A percentile compares a stretch with the other conserved stretches of the same genome.
These are phyloP conservation scores for Chrosomus eos DNA, from an alignment of 2,797 vertebrate species.

Conservation along the genomic window DNA sequence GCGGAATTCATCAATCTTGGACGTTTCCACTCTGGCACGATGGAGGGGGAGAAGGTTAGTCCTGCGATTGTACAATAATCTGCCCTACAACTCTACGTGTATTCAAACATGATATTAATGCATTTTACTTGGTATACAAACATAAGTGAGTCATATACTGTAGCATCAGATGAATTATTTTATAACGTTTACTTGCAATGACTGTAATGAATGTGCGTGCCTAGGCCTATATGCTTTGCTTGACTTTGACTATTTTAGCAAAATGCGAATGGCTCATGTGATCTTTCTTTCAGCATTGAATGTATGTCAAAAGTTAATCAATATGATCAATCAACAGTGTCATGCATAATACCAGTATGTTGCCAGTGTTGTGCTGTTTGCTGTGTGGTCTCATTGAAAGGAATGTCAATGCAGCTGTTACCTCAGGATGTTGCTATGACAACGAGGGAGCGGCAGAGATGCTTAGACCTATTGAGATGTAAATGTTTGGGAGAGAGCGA, in stretches of 20 bases:
- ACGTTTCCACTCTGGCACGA: conserved; percentile 43
- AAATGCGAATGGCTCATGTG: not conserved
- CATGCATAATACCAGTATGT: not conserved
- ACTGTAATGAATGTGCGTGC: not conserved
- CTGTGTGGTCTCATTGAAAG: conserved; percentile 23
- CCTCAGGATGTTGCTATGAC: conserved; percentile 63
- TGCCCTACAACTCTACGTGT: not conserved
- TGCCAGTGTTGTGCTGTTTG: not conserved
- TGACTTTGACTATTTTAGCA: not conserved
- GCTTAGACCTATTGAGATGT: not conserved
- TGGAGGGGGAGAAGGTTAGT: conserved; percentile 64
- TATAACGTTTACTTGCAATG: not conserved
- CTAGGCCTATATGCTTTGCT: not conserved
- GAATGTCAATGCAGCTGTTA: conserved; percentile 62
- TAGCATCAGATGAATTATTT: not conserved
- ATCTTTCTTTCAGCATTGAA: not conserved
- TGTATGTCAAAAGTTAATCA: conserved; percentile 33
- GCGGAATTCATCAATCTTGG: conserved; percentile 45
- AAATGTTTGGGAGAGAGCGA: not conserved
- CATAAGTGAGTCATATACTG: not conserved
- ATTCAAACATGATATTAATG: not conserved
- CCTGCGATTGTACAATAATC: not conserved
- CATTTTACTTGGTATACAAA: not conserved
- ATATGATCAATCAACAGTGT: conserved; percentile 2
- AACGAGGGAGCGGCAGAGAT: conserved; percentile 15